A percentile compares a stretch with the other conserved stretches of the same genome.
phyloP scores from a whole-genome alignment of 1,140 invertebrate genomes.

The Trichonephila clavipes region DNA sequence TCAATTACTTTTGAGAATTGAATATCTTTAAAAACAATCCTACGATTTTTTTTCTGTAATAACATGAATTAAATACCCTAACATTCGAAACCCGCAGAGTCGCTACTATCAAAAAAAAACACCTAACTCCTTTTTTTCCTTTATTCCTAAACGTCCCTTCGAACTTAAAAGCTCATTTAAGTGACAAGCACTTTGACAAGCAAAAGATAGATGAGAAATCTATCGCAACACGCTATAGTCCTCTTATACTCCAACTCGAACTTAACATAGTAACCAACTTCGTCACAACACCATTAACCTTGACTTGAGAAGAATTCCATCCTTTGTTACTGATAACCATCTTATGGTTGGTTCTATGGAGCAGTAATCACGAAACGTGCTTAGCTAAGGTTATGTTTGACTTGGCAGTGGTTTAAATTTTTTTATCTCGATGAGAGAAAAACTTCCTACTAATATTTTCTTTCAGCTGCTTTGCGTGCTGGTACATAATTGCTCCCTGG shows the following conservation, averaged over 20 bases:
- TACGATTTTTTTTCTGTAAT: no score
- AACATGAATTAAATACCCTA: no score
- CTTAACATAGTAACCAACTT: constrained; percentile 2
- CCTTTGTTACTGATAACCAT: constrained; percentile 24
- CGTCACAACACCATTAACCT: constrained; percentile 8
- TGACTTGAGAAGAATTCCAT: background rate
- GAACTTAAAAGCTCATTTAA: background rate
- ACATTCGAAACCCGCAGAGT: no score
- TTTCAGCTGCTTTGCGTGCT: background rate
- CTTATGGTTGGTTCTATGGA: background rate
- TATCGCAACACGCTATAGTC: background rate
- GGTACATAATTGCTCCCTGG: background rate
- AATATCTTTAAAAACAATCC: no score
- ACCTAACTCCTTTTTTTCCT: background rate
- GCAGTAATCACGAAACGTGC: background rate
- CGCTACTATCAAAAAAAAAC: background rate
- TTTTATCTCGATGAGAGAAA: background rate
- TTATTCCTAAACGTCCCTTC: background rate
- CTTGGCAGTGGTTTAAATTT: constrained; percentile 16
- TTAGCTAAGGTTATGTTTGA: background rate
- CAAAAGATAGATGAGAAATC: background rate
- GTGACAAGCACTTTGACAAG: background rate
- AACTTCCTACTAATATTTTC: background rate
- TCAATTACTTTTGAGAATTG: no score
- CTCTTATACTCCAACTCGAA: background rate